Conservation (phyloP, 2,888 invertebrate species). For the Proisotoma minuta region DNA sequence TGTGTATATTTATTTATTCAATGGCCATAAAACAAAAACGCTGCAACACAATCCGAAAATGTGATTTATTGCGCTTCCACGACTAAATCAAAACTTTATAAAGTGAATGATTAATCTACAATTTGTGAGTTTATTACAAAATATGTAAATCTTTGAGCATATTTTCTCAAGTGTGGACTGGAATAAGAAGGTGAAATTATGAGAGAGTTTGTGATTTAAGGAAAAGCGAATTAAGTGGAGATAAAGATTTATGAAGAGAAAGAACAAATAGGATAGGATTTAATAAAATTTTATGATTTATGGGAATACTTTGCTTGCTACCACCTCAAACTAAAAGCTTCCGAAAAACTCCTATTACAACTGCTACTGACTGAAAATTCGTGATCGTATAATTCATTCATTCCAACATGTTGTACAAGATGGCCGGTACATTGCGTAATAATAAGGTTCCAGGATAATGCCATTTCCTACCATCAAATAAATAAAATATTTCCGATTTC, state of each 20-base stretch:
- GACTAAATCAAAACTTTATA: neutral
- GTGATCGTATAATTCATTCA: constrained; percentile 1
- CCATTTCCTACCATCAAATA: constrained; percentile 18
- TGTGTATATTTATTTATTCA: too few species aligned
- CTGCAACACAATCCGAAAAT: too few species aligned
- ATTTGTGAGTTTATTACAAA: constrained; percentile 3
- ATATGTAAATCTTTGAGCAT: too few species aligned
- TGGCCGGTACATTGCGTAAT: constrained; percentile 10
- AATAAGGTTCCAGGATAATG: constrained; percentile 10
- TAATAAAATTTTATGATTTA: constrained; percentile 44
- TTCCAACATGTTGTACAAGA: neutral
- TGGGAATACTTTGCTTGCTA: constrained; percentile 19
- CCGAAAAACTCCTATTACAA: neutral
- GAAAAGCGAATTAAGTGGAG: too few species aligned
- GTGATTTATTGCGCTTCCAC: too few species aligned
- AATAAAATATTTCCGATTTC: constrained; percentile 37
- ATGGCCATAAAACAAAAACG: too few species aligned
- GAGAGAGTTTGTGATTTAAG: too few species aligned
- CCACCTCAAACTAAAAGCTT: neutral
- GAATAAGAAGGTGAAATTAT: too few species aligned
- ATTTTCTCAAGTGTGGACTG: too few species aligned
- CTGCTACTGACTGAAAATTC: neutral
- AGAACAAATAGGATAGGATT: constrained; percentile 43
- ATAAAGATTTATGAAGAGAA: constrained; percentile 39
- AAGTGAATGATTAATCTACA: neutral